Base-by-base conservation (phyloP, 1,140 invertebrate genomes). In the Vollenhovia emeryi region DNA sequence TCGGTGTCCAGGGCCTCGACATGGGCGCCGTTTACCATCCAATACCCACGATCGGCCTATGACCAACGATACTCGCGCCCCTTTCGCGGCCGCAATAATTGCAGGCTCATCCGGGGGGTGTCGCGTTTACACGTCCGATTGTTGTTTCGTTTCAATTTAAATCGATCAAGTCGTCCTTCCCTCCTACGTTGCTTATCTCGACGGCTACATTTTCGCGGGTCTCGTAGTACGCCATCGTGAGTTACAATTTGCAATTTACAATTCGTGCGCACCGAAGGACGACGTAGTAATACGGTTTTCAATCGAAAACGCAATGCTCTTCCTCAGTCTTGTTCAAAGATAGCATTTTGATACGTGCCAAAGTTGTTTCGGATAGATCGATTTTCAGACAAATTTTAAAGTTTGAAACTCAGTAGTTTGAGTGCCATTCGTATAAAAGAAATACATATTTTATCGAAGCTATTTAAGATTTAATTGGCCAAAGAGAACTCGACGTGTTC, bases 1-100 rank as follows among this genome's bases (percentile, higher is more conserved):
- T 97, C 11, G 96, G 96, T 1, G 95, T 97, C 27, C 96, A 96
- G 87, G 95, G 96, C 48, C 94, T 97, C 30, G 96, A 97, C 87
- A 94, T 97, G 91, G 90, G 94, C 30, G 95, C 96, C 18, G 94
- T 97, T 5, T 97, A 97, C 89, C 95, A 95, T 92, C 95, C 96
- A 48, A 95, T 96, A 84, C 96, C 95, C 0, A 94, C 95, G 43
- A 95, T 96, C 86, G 96, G 96, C 24, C 96, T 98, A 95, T 97
- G 97, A 97, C 97, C 97, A 92, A 94, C 95, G 71, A 94, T 96
- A 50, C 91, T 96, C 24, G 94, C 95, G 18, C 95, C 97, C 21
- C 95, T 96, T 0, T 93, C 95, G 76, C 93, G 95, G 83, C 96
- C 95, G n/a, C 96, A 96, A 87, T 96, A 92, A 93, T 78, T 69